These are phyloP conservation scores for Sula dactylatra DNA, from an alignment of 2,113 vertebrate species.

Conservation along the genomic window DNA sequence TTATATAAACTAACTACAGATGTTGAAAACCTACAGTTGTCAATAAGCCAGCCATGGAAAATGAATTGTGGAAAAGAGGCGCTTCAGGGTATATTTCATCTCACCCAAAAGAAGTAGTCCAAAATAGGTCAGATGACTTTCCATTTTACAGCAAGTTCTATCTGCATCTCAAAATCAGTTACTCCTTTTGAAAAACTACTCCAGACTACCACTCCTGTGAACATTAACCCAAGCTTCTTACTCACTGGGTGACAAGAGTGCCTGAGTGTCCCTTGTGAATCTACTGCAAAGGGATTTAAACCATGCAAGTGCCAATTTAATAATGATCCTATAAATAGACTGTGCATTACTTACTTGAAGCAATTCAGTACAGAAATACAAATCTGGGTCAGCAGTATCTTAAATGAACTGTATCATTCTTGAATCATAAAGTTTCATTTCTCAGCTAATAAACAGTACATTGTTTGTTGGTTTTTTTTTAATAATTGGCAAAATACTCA, in stretches of 20 bases:
- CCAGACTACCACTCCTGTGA: neutral
- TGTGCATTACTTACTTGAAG: neutral
- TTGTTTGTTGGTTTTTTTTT: neutral
- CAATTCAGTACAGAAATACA: neutral
- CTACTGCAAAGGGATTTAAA: neutral
- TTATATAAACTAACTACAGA: neutral
- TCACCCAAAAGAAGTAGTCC: neutral
- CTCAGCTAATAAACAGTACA: neutral
- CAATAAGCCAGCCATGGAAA: neutral
- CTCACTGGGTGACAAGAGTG: neutral
- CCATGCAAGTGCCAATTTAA: neutral
- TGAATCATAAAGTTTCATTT: neutral
- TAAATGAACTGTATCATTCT: neutral
- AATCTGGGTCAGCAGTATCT: conserved; percentile 9
- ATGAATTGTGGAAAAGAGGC: neutral
- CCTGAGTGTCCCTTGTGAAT: neutral
- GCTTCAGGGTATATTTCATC: neutral
- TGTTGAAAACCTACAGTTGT: neutral
- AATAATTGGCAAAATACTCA: neutral
- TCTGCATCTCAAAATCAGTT: neutral
- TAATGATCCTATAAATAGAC: conserved; percentile 19
- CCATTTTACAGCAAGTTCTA: neutral
- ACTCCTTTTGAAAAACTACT: neutral
- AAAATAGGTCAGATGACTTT: neutral
- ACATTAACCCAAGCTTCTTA: neutral